phyloP scores from a whole-genome alignment of 1,140 invertebrate genomes.

The Drosophila sulfurigaster region DNA sequence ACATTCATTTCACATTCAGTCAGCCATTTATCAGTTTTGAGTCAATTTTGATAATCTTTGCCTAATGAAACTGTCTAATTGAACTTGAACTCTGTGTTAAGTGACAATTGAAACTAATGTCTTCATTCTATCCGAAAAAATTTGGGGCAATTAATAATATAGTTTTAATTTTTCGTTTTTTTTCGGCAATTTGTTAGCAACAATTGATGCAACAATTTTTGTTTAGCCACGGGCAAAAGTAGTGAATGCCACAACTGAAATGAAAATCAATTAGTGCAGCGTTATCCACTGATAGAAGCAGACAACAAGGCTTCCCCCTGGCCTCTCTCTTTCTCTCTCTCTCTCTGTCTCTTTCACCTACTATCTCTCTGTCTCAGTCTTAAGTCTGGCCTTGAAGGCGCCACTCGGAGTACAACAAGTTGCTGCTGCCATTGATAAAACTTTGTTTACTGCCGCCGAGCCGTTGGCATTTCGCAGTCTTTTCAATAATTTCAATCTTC shows the following conservation, averaged over 20 bases:
- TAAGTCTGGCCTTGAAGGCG: conserved; percentile 23
- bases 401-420: conserved; percentile 17
- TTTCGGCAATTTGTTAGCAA: conserved; percentile 2
- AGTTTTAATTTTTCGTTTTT: not conserved
- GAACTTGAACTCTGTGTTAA: conserved; percentile 73
- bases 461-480: conserved; percentile 54
- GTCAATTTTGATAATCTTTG: conserved; percentile 28
- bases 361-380: conserved; percentile 23
- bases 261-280: conserved; percentile 70
- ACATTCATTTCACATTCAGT: not conserved
- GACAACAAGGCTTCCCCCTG: conserved; percentile 29
- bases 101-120: conserved; percentile 71
- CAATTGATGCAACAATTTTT: not conserved
- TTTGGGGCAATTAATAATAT: conserved; percentile 45
- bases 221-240: conserved; percentile 8
- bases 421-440: conserved; percentile 51
- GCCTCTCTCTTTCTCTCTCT: not conserved
- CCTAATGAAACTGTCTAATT: conserved; percentile 53
- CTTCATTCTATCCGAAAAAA: conserved; percentile 54
- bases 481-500: conserved; percentile 20
- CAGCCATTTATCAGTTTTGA: not conserved
- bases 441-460: conserved; percentile 46
- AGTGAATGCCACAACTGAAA: conserved; percentile 54
- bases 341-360: not conserved
- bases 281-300: conserved; percentile 40